phyloP scores from a whole-genome alignment of 1,140 invertebrate genomes.

The Saccostrea glomerata region DNA sequence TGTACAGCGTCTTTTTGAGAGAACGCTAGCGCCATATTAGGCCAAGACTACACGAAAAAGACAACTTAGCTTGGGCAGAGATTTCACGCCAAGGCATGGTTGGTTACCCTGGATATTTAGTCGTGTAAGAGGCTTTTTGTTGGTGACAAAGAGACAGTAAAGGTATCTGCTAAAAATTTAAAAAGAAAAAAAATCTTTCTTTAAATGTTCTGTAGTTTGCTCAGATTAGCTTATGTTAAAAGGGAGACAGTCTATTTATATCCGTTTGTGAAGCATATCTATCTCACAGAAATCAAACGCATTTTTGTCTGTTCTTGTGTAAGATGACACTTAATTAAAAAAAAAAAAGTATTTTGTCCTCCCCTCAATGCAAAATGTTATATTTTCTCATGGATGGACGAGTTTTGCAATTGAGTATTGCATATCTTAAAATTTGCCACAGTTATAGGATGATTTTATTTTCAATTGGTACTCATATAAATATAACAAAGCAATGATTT shows the following conservation, averaged over 20 bases:
- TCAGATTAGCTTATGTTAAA: background rate
- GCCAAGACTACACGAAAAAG: background rate
- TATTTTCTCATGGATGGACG: background rate
- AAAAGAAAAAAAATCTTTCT: background rate
- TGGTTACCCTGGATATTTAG: background rate
- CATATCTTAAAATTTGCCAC: background rate
- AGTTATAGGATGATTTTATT: no score
- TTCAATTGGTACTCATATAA: no score
- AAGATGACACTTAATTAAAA: background rate
- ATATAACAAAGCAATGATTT: no score
- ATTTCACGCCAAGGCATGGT: conserved; percentile 18
- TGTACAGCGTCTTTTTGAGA: background rate
- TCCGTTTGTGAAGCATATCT: background rate
- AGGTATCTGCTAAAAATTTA: background rate
- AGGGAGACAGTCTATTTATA: background rate
- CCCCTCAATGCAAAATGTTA: background rate
- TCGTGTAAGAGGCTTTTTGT: background rate
- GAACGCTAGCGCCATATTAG: conserved; percentile 22
- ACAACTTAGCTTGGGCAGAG: conserved; percentile 9
- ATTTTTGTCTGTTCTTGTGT: background rate
- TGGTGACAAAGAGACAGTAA: background rate
- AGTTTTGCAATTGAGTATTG: conserved; percentile 1
- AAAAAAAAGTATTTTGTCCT: background rate
- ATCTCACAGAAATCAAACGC: background rate
- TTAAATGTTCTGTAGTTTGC: background rate